phyloP scores from a whole-genome alignment of 2,888 invertebrate species.

The Mactromeris polynyma region DNA sequence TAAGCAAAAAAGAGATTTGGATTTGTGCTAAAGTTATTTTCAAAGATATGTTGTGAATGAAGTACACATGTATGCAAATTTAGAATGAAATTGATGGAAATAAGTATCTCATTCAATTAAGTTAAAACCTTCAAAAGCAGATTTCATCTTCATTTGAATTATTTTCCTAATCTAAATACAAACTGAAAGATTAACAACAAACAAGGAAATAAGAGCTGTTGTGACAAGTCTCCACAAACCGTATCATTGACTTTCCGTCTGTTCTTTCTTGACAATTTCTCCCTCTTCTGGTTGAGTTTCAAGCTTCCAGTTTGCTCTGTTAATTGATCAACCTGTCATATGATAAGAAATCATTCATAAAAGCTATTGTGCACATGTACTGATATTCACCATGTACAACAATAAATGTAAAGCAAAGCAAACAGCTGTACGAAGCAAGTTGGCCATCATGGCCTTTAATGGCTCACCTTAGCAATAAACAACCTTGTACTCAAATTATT shows the following conservation, averaged over 20 bases:
- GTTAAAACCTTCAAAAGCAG: too few species aligned
- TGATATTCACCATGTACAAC: neutral
- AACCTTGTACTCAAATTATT: too few species aligned
- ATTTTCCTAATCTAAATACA: too few species aligned
- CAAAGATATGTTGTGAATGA: neutral
- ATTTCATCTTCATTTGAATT: too few species aligned
- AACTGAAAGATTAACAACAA: too few species aligned
- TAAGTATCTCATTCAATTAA: neutral
- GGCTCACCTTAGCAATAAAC: too few species aligned
- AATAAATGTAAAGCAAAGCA: too few species aligned
- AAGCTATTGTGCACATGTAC: neutral
- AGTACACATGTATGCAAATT: too few species aligned
- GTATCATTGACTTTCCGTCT: constrained; percentile 35
- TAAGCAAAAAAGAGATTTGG: neutral
- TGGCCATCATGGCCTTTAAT: too few species aligned
- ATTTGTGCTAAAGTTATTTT: neutral
- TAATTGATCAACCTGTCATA: constrained; percentile 68
- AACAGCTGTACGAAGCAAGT: too few species aligned
- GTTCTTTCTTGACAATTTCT: constrained; percentile 66
- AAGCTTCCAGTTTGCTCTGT: constrained; percentile 74
- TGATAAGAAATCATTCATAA: neutral
- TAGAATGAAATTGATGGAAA: neutral
- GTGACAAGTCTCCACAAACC: neutral
- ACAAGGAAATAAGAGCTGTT: too few species aligned
- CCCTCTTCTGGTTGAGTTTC: constrained; percentile 67